Conservation (phyloP, 2,888 invertebrate genomes). For the Machimus atricapillus region DNA sequence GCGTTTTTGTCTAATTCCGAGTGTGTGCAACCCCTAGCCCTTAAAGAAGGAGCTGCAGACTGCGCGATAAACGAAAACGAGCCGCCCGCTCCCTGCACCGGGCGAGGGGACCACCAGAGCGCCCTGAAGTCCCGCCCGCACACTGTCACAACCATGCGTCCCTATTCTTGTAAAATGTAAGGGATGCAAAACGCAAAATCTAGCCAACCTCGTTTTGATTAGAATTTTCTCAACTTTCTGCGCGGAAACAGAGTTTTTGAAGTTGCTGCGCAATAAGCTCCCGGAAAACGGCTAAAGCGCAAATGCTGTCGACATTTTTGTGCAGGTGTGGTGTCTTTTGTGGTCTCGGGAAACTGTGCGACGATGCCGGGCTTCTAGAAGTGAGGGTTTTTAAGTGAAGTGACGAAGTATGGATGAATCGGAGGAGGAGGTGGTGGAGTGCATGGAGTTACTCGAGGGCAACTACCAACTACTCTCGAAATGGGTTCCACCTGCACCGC, state of each 20-base stretch:
- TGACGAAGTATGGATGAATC: constrained; percentile 54
- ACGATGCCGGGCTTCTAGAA: neutral
- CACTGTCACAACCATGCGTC: neutral
- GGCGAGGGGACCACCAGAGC: constrained; percentile 4
- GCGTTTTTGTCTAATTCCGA: constrained; percentile 45
- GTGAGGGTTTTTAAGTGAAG: constrained; percentile 11
- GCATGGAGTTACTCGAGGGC: constrained; percentile 61
- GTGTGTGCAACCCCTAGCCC: constrained; percentile 42
- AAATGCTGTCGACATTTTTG: constrained; percentile 1
- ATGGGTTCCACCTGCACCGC: constrained; percentile 62
- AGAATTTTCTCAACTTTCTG: constrained; percentile 45
- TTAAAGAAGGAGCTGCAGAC: constrained; percentile 18
- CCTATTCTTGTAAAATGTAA: neutral
- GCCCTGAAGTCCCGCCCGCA: neutral
- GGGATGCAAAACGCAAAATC: constrained; percentile 5
- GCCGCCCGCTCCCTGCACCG: neutral
- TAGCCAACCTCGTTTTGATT: constrained; percentile 28
- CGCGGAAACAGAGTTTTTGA: constrained; percentile 39
- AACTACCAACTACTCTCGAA: constrained; percentile 61
- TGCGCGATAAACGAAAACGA: constrained; percentile 39
- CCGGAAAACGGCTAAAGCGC: constrained; percentile 30
- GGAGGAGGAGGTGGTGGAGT: constrained; percentile 60
- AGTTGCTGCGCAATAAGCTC: constrained; percentile 40
- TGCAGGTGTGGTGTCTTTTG: neutral
- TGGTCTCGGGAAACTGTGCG: neutral